A percentile compares a stretch with the other conserved stretches of the same genome.
Conservation (phyloP, 2,797 vertebrate species). For the Peromyscus eremicus region DNA sequence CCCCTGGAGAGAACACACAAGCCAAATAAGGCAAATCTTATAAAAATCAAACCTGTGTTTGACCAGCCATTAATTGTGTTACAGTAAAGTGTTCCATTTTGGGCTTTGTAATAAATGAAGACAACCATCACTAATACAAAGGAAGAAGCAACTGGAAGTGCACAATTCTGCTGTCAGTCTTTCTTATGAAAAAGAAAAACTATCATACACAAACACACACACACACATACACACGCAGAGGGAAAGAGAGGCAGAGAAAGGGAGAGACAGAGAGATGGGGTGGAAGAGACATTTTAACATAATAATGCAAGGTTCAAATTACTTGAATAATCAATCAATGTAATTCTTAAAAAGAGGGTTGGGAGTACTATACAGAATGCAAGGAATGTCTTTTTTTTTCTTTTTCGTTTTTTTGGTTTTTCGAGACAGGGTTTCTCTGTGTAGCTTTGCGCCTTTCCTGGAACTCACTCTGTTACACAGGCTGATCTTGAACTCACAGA, state of each 20-base stretch:
- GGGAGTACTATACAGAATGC: background rate
- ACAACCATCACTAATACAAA: background rate
- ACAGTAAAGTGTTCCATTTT: background rate
- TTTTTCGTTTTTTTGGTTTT: too few relatives aligned
- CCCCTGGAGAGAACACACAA: background rate
- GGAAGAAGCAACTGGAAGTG: background rate
- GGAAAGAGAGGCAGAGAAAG: too few relatives aligned
- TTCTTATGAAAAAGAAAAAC: background rate
- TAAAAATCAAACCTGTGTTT: background rate
- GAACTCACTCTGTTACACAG: too few relatives aligned
- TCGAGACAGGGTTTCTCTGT: too few relatives aligned
- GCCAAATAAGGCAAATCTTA: background rate
- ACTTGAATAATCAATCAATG: background rate
- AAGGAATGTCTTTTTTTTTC: background rate
- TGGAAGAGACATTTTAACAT: background rate
- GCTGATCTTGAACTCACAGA: too few relatives aligned
- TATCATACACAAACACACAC: background rate
- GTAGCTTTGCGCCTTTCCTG: too few relatives aligned
- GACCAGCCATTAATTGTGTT: background rate
- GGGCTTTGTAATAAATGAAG: background rate
- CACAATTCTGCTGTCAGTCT: background rate
- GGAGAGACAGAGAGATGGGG: too few relatives aligned
- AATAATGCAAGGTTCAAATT: background rate
- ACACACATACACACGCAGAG: rapidly evolving
- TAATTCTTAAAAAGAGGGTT: background rate